These are phyloP conservation scores for Ischnus inquisitorius DNA, from an alignment of 2,888 invertebrate species.

Conservation along the genomic window DNA sequence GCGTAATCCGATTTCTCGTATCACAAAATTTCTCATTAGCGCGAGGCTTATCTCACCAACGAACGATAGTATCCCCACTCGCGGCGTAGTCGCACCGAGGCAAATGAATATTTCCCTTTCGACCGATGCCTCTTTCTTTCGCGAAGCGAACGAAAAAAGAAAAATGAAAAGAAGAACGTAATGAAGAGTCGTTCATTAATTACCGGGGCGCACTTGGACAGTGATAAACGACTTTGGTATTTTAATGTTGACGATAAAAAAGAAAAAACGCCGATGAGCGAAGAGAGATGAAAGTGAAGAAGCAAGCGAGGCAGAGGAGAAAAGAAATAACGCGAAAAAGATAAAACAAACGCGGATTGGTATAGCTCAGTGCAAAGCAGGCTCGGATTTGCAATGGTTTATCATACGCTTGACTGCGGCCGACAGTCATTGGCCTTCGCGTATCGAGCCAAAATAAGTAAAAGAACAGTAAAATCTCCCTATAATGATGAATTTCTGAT, in stretches of 20 bases:
- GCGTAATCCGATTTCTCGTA: slow-evolving; percentile 29
- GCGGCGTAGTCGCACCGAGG: slow-evolving; percentile 9
- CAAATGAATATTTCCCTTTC: slow-evolving; percentile 47
- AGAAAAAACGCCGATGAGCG: slow-evolving; percentile 17
- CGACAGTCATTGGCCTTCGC: slow-evolving; percentile 43
- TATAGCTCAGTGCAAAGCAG: slow-evolving; percentile 20
- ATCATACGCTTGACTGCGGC: slow-evolving; percentile 48
- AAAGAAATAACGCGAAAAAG: slow-evolving; percentile 56
- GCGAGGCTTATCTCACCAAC: slow-evolving; percentile 3
- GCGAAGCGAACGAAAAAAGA: slow-evolving; percentile 47
- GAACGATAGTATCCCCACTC: slow-evolving; percentile 19
- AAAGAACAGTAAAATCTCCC: neutral
- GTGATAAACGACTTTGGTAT: slow-evolving; percentile 73
- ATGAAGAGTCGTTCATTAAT: slow-evolving; percentile 74
- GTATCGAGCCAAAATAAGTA: neutral
- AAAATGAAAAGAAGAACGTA: slow-evolving; percentile 54
- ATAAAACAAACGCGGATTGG: slow-evolving; percentile 54
- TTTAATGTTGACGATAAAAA: slow-evolving; percentile 70
- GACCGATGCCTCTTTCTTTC: slow-evolving; percentile 47
- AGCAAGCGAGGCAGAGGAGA: slow-evolving; percentile 38
- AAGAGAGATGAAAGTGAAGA: slow-evolving; percentile 58
- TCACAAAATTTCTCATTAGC: slow-evolving; percentile 5
- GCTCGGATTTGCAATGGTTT: slow-evolving; percentile 68
- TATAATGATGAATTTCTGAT: too few relatives aligned
- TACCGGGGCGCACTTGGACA: slow-evolving; percentile 71